Base-by-base conservation (phyloP, 2,797 vertebrate species). In the Discoglossus pictus region DNA sequence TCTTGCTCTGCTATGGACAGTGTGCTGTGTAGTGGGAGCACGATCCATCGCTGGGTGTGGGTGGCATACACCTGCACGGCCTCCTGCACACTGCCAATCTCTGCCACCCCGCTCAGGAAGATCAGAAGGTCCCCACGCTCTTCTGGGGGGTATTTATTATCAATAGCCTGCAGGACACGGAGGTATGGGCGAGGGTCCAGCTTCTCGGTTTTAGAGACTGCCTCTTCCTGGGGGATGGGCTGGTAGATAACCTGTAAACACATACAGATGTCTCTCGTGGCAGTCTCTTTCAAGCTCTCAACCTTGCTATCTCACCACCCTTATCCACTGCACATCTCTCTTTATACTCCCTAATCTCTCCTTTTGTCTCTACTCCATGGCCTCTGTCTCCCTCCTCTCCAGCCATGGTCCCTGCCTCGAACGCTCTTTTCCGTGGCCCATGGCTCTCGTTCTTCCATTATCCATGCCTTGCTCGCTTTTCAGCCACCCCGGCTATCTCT, bases 101-200 rank as follows among this genome's bases (percentile, higher is more conserved):
- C 96, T 0, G 94, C 92, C 77, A 94, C 87, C 0, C 96, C 95
- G 0, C 95, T 98, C 15, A 98, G 92, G 76, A 98, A 98, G 7
- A 98, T 81, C 1, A 98, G 87, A 39, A 97, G 83, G 77, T 98
- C 95, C 0, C 96, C 95, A 0, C 94, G 86, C 58, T 98, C 95
- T 77, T 97, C 94, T 0, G 88, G 70, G 0, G 91, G 89, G 76
- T 96, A 94, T 7, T 87, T 89, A 64, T 90, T 87, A 70, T 98
- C 95, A 0, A 98, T 95, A 75, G 89, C 87, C 74, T 98, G 93
- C 46, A 98, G 86, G 21, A 97, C 90, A 6, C 92, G 87, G 31
- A 98, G 86, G 82, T 92, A 98, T 0, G 94, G 95, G 15, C 90
- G 80, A 0, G 93, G 91, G 62, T 97, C 92, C 81, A 98, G 73